These are phyloP conservation scores for Crypturellus tataupa DNA, from an alignment of 2,797 vertebrate genomes.

Conservation along the genomic window DNA sequence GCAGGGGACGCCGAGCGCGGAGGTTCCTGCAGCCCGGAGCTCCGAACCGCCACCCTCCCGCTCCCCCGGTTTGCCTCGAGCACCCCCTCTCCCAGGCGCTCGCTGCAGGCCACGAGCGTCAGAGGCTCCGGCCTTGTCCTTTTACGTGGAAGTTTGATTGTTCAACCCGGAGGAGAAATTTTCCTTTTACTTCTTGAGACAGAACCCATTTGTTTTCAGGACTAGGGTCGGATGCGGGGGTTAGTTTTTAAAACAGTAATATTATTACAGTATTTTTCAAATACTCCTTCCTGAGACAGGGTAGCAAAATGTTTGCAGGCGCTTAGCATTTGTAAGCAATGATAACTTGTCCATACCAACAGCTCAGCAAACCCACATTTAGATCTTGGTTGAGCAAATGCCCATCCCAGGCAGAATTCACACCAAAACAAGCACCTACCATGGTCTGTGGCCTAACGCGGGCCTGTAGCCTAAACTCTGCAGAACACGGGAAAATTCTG, in stretches of 20 bases:
- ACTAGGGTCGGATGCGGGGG: neutral
- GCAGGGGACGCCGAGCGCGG: neutral
- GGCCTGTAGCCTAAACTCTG: neutral
- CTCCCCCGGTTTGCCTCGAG: neutral
- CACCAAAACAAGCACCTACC: accelerated
- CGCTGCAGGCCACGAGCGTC: neutral
- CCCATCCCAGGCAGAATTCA: accelerated
- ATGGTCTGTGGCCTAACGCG: accelerated
- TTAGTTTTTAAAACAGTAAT: slow-evolving; percentile 13
- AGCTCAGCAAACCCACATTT: neutral
- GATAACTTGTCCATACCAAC: neutral
- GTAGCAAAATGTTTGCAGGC: neutral
- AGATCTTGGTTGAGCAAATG: accelerated
- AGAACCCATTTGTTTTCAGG: slow-evolving; percentile 26
- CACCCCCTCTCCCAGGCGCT: neutral
- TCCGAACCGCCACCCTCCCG: too few species aligned
- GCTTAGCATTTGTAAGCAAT: neutral
- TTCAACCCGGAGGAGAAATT: neutral
- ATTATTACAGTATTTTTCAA: slow-evolving; percentile 12
- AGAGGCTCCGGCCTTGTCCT: too few species aligned
- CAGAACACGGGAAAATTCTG: neutral
- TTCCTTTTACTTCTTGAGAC: slow-evolving; percentile 15
- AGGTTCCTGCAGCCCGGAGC: neutral
- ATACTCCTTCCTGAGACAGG: neutral
- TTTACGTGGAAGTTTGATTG: neutral